Percentiles rank a stretch among this genome's conserved stretches.
These are phyloP conservation scores for Halichoerus grypus DNA, from an alignment of 2,113 vertebrate species.

Conservation along the genomic window DNA sequence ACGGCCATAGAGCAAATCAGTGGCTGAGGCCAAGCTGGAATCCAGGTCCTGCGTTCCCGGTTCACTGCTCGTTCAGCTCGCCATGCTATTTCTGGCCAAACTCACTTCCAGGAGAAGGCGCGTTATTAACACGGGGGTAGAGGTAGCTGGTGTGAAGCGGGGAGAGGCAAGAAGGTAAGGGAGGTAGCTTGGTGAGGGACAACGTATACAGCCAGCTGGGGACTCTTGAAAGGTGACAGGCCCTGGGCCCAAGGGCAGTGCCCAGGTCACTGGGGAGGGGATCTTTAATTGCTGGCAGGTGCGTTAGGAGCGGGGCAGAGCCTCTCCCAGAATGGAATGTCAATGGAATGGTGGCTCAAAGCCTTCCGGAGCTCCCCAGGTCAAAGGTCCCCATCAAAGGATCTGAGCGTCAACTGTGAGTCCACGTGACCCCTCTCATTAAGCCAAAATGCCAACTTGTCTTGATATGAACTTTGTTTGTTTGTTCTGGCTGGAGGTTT, in stretches of 20 bases:
- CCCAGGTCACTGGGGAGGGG: not conserved
- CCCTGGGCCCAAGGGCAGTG: not conserved
- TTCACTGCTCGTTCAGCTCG: not conserved
- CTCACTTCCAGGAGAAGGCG: not conserved
- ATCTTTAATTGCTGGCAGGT: slow-evolving; percentile 70
- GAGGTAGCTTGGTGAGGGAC: no score
- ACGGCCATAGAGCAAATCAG: rapidly evolving
- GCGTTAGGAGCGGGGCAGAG: not conserved
- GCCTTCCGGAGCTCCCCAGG: not conserved
- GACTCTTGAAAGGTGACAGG: slow-evolving; percentile 17
- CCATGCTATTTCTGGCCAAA: not conserved
- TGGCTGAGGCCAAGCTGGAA: not conserved
- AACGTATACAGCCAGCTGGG: rapidly evolving
- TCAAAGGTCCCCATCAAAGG: slow-evolving; percentile 62
- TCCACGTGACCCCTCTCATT: not conserved
- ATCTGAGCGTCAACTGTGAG: not conserved
- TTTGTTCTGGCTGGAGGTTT: slow-evolving; percentile 41
- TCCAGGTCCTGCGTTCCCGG: rapidly evolving
- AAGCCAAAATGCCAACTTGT: not conserved
- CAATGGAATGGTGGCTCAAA: slow-evolving; percentile 20
- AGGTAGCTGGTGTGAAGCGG: not conserved
- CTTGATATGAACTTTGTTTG: not conserved
- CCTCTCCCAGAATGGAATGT: not conserved
- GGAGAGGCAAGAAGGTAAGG: not conserved
- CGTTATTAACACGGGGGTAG: not conserved